Conservation (phyloP, 2,888 invertebrate genomes). For the Ormyrus thymus region DNA sequence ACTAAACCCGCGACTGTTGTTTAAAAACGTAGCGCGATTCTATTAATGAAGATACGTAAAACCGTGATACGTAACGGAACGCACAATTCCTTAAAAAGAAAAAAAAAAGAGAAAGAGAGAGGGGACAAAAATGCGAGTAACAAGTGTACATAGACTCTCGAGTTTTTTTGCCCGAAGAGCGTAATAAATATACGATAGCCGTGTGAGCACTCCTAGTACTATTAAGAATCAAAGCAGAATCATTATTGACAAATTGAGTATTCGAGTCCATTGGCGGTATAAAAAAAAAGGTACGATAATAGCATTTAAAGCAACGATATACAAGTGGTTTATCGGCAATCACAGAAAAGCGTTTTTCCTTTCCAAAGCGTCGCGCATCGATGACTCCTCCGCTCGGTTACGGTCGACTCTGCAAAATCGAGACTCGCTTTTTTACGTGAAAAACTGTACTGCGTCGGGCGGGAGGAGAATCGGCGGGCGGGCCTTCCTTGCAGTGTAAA, state of each 20-base stretch:
- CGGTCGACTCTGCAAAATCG: background rate
- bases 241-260: background rate
- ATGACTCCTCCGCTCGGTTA: background rate
- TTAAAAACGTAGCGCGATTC: too few species aligned
- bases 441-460: too few species aligned
- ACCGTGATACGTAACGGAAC: conserved; percentile 56
- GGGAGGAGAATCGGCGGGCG: too few species aligned
- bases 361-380: too few species aligned
- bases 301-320: conserved; percentile 1
- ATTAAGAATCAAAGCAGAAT: background rate
- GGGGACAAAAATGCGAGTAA: too few species aligned
- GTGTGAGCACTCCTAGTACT: conserved; percentile 46
- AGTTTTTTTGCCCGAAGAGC: conserved; percentile 7
- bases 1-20: too few species aligned
- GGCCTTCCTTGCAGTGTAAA: conserved; percentile 24
- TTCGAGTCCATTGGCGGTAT: conserved; percentile 28
- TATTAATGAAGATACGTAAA: conserved; percentile 46
- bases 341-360: too few species aligned
- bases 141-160: conserved; percentile 39
- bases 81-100: conserved; percentile 55
- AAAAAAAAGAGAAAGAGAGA: conserved; percentile 15
- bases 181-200: conserved; percentile 15
- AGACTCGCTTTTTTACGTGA: too few species aligned
- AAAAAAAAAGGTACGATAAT: conserved; percentile 12
- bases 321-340: background rate